Percentiles rank a stretch among this genome's conserved stretches.
These are phyloP conservation scores for Microtus obscurus DNA, from an alignment of 2,797 vertebrate species.

Conservation along the genomic window DNA sequence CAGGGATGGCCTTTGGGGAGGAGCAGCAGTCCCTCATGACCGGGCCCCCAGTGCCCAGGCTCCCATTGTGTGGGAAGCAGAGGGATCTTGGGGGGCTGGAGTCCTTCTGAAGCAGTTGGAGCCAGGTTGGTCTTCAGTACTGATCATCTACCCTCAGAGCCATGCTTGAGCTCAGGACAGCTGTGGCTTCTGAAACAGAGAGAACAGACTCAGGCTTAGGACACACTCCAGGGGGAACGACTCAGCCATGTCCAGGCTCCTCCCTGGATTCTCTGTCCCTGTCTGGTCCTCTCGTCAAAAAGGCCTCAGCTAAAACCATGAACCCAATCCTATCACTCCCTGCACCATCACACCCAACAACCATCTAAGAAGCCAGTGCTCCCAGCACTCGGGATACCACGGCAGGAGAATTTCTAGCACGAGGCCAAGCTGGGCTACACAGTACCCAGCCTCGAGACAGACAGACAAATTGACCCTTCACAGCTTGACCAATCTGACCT, in stretches of 20 bases:
- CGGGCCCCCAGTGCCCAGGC: conserved; percentile 68
- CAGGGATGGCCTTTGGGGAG: conserved; percentile 61
- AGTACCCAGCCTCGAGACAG: background rate
- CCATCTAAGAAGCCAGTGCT: background rate
- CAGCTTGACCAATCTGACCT: background rate
- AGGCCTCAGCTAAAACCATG: background rate
- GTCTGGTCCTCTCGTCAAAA: background rate
- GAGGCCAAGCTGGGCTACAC: background rate
- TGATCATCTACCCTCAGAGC: conserved; percentile 83
- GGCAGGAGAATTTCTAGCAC: background rate
- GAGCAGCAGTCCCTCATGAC: conserved; percentile 87
- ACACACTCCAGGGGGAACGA: accelerated
- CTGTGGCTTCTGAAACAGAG: conserved; percentile 84
- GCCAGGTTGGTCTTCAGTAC: conserved; percentile 86
- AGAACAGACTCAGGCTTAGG: conserved; percentile 56
- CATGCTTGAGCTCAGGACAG: conserved; percentile 77
- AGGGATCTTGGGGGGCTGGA: conserved; percentile 64
- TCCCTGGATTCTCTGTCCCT: background rate
- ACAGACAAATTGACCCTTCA: background rate
- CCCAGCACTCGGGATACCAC: background rate
- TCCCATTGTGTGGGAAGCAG: conserved; percentile 70
- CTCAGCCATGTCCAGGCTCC: background rate
- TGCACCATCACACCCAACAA: background rate
- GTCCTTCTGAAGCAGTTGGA: conserved; percentile 83
- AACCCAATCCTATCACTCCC: background rate